Evolutionary conservation across 2,797 vertebrate species (phyloP), one percentile per base, ranked within the genome.

Genomic region (Lacerta bilineata): DNA sequence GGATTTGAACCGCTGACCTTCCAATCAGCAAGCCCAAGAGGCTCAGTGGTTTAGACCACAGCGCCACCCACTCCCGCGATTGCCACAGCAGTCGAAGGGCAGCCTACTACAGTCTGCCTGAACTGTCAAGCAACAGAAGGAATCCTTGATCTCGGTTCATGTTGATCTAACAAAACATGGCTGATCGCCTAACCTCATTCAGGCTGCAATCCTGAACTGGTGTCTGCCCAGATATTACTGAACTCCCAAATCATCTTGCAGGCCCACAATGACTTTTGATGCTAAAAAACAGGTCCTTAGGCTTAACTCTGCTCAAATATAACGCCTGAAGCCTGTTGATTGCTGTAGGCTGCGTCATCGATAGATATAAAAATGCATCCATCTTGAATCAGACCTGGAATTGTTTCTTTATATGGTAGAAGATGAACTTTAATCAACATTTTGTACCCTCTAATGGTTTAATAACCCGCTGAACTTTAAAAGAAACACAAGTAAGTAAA

Each of bases 401-500:
- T 39, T 80, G 20, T 17, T n/a, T 25, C 39, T 23, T n/a, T 55
- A 18, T 79, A 23, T 43, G 29, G 15, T 15, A 10, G 33, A 39
- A 66, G 25, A 10, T 15, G 85, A 74, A 46, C 3, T 78, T 50
- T 17, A 66, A 74, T 43, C 27, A 18, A 11, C 61, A 46, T 33
- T 77, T 75, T 84, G 69, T 75, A 55, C 29, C 36, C 61, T 68
- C 20, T 68, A 75, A 75, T 88, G 59, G 82, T 8, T 81, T 82
- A 39, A 2, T 83, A 87, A 86, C 27, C 36, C 79, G 23, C 43
- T 83, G n/a, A 84, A 18, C 20, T 2, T 0, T 7, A 25, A 83
- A 87, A 80, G 2, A 78, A 77, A 50, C 36, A 80, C 41, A 84
- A 78, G 83, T 41, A 20, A 1, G 3, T 50, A 77, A 2, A 10